Base-by-base conservation (phyloP, 2,888 invertebrate species). In the Pandemis heparana region DNA sequence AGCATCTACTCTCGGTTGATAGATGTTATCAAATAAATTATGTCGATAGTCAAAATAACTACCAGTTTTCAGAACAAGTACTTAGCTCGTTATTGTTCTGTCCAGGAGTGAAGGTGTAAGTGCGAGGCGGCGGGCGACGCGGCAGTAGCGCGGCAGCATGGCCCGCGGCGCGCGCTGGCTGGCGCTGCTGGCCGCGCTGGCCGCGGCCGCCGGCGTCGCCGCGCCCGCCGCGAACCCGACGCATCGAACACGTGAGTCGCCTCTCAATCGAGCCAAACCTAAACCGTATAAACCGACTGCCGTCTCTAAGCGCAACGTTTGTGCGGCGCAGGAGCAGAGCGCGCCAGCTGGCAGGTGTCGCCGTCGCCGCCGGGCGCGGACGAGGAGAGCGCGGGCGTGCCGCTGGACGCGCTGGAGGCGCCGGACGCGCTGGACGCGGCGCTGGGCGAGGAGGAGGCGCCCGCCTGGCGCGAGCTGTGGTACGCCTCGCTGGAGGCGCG, bases 381-480 rank as follows among this genome's bases (percentile, higher is more conserved):
- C 65, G 72, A 7, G 16, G 80, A 81, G 70, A 85, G 86, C 77
- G 78, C 88, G 79, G 85, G 66, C 61, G 61, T 85, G 80, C 87
- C 86, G 41, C 84, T 92, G 75, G 88, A 88, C 38, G 81, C 79
- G 59, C 86, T 87, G 89, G 90, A 90, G 81, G 80, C 80, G 61
- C 87, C 87, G 76, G 79, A 81, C 68, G 88, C 86, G 75, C 83
- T 91, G 78, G 81, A 81, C 79, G 83, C 88, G 82, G 90, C 88
- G 76, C 87, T 87, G 80, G 85, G 83, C 80, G 91, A 8, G 32
- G 71, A 66, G 41, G 66, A 86, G 75, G 90, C 86, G 83, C 93
- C 95, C 61, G 95, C 95, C 80, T 96, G 96, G 96, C 95, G 95
- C 77, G 95, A 95, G 83, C 92, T 96, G 83, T 96, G 96, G 96